These are phyloP conservation scores for Salarias fasciatus DNA, from an alignment of 2,797 vertebrate species.

Conservation along the genomic window DNA sequence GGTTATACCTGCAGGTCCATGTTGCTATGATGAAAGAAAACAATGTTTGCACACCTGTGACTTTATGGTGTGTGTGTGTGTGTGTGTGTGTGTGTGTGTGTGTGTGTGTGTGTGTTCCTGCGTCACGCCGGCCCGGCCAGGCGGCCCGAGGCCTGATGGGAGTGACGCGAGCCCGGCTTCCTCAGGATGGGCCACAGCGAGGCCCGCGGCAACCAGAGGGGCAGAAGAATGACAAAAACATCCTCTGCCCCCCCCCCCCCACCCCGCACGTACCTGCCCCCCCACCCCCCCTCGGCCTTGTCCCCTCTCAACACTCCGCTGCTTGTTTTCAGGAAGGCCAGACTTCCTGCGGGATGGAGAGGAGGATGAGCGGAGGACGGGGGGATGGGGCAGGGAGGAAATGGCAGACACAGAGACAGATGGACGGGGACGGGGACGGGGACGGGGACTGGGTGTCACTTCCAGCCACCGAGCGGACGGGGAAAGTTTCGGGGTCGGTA, in stretches of 20 bases:
- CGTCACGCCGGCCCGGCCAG: slow-evolving; percentile 16
- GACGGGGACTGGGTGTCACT: slow-evolving; percentile 42
- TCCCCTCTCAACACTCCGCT: slow-evolving; percentile 63
- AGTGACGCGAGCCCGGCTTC: slow-evolving; percentile 78
- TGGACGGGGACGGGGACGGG: slow-evolving; percentile 51
- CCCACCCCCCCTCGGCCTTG: slow-evolving; percentile 73
- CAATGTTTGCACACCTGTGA: too few species aligned
- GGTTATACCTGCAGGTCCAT: too few species aligned
- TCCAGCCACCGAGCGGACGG: slow-evolving; percentile 16
- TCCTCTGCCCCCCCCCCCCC: slow-evolving; percentile 65
- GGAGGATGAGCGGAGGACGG: slow-evolving; percentile 65
- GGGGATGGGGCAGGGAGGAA: slow-evolving; percentile 58
- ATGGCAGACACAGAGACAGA: slow-evolving; percentile 52
- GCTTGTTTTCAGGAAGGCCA: slow-evolving; percentile 80
- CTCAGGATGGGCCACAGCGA: slow-evolving; percentile 74
- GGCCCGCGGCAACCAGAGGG: slow-evolving; percentile 66
- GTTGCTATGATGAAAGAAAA: too few species aligned
- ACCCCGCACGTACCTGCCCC: slow-evolving; percentile 52
- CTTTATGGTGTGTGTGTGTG: slow-evolving; percentile 34
- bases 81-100: slow-evolving; percentile 32
- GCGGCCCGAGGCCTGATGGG: slow-evolving; percentile 41
- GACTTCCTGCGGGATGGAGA: slow-evolving; percentile 75
- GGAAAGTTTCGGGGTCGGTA: neutral
- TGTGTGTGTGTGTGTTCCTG: slow-evolving; percentile 31
- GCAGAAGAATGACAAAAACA: slow-evolving; percentile 76